Evolutionary conservation across 2,888 invertebrate genomes (phyloP).

Genomic region (Eubasilissa splendida): DNA sequence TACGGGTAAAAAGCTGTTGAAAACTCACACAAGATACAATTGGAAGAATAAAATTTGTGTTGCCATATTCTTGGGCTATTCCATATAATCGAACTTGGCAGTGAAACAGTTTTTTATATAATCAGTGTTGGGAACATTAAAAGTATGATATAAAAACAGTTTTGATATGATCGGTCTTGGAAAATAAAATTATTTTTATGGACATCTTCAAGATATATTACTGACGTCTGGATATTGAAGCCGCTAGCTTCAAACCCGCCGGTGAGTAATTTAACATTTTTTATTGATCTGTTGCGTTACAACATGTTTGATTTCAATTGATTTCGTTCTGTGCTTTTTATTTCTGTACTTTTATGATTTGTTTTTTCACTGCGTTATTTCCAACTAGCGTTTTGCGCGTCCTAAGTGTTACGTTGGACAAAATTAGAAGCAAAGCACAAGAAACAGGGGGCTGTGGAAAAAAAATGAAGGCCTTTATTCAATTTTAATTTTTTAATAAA

Average conservation of each 20-base stretch:
- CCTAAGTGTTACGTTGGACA: no score
- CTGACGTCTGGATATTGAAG: conserved; percentile 1
- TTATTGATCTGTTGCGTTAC: not conserved
- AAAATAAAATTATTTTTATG: conserved; percentile 7
- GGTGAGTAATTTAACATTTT: not conserved
- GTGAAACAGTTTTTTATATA: conserved; percentile 16
- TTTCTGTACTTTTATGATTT: not conserved
- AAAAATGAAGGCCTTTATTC: no score
- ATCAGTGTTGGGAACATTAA: conserved; percentile 18
- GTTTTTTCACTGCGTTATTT: not conserved
- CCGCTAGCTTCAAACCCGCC: not conserved
- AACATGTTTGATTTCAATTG: no score
- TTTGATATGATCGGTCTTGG: not conserved
- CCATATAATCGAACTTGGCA: not conserved
- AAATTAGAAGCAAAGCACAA: no score
- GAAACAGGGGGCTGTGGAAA: no score
- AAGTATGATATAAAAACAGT: conserved; percentile 10
- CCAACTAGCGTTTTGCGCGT: no score
- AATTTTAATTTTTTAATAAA: no score
- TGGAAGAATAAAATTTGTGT: conserved; percentile 1
- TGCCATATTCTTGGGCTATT: not conserved
- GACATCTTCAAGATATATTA: conserved; percentile 32
- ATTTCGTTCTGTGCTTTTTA: not conserved
- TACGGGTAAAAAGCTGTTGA: conserved; percentile 12
- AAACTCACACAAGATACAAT: conserved; percentile 3